These are phyloP conservation scores for Neofelis nebulosa DNA, from an alignment of 2,113 vertebrate species.

Conservation along the genomic window DNA sequence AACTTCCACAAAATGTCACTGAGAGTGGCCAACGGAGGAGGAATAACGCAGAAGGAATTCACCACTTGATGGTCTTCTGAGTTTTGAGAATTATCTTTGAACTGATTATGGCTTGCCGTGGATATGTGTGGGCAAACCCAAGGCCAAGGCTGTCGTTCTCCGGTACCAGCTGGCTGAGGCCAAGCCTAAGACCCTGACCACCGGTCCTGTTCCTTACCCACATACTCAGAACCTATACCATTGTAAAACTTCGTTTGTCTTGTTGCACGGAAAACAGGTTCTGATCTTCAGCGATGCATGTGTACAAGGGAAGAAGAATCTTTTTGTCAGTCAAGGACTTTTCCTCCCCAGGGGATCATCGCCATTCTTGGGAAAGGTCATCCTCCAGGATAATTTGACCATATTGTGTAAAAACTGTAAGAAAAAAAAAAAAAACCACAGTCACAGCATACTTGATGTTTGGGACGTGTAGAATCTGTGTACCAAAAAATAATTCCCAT, in stretches of 20 bases:
- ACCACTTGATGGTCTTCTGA: slow-evolving; percentile 10
- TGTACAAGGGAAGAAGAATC: background rate
- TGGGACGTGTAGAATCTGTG: slow-evolving; percentile 38
- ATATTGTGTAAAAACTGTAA: slow-evolving; percentile 4
- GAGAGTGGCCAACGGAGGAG: background rate
- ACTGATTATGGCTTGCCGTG: background rate
- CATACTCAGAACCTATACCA: background rate
- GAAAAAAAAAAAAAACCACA: background rate
- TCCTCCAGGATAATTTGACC: slow-evolving; percentile 32
- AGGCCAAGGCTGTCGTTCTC: background rate
- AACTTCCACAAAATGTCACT: slow-evolving; percentile 34
- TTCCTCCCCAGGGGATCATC: slow-evolving; percentile 34
- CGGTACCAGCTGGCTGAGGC: background rate
- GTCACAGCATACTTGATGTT: slow-evolving; percentile 53
- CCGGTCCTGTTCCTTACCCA: background rate
- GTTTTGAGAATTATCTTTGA: background rate
- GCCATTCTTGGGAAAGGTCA: slow-evolving; percentile 68
- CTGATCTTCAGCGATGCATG: background rate
- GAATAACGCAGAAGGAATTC: background rate
- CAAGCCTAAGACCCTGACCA: background rate
- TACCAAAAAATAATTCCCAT: slow-evolving; percentile 63
- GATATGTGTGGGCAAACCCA: background rate
- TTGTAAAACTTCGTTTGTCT: background rate
- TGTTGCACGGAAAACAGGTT: background rate
- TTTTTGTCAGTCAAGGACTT: background rate